Conservation (phyloP, 2,888 invertebrate genomes). For the Hirtodrosophila alboralis region DNA sequence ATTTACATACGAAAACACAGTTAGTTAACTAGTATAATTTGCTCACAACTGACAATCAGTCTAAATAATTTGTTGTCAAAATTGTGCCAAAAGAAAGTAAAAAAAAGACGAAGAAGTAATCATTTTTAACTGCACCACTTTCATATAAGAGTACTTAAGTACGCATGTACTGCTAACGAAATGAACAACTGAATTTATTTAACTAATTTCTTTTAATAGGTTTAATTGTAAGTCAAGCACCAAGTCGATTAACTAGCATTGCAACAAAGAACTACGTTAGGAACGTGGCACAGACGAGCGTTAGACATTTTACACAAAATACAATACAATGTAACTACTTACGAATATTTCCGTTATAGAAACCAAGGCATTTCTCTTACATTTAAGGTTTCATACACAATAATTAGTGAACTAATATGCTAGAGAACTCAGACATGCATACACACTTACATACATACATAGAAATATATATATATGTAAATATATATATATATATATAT, state of each 20-base stretch:
- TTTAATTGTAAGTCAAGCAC: slow-evolving; percentile 69
- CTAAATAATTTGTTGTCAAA: slow-evolving; percentile 67
- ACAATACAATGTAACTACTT: slow-evolving; percentile 22
- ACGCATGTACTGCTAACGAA: slow-evolving; percentile 55
- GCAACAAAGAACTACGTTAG: slow-evolving; percentile 48
- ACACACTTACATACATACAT: slow-evolving; percentile 28
- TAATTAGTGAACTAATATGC: slow-evolving; percentile 78
- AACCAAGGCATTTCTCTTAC: slow-evolving; percentile 77
- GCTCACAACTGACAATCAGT: slow-evolving; percentile 78
- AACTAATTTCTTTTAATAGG: slow-evolving; percentile 65
- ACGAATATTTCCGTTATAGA: slow-evolving; percentile 71
- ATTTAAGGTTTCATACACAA: slow-evolving; percentile 78
- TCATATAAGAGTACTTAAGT: slow-evolving; percentile 25
- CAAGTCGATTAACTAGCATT: slow-evolving; percentile 71
- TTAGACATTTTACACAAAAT: slow-evolving; percentile 70
- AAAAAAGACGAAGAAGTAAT: background rate
- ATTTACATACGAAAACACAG: slow-evolving; percentile 34
- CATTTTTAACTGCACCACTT: slow-evolving; percentile 56
- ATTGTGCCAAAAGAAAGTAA: slow-evolving; percentile 68
- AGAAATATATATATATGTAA: slow-evolving; percentile 7
- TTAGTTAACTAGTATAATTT: slow-evolving; percentile 41
- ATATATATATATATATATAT: too few relatives aligned
- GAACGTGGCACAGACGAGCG: slow-evolving; percentile 36
- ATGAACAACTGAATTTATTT: slow-evolving; percentile 74
- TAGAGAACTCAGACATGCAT: slow-evolving; percentile 58